Evolutionary conservation across 2,888 invertebrate genomes (phyloP), one percentile per base, ranked within the genome.

Genomic region (Andrena minutula): DNA sequence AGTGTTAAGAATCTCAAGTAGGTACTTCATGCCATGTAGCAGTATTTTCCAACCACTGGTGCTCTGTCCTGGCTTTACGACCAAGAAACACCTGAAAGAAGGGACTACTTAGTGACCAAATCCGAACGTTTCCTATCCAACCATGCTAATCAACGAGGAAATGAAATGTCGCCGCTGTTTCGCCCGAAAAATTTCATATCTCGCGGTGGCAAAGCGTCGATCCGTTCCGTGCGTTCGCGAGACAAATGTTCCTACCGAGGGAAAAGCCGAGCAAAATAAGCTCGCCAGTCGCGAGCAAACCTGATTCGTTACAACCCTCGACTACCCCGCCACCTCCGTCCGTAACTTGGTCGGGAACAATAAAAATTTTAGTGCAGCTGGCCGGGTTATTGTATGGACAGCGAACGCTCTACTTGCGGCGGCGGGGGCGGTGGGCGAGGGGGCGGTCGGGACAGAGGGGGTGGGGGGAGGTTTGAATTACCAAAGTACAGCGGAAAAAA

Each of bases 331-430:
- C 30, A 7, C 35, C 41, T 41, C 41, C 26, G 49, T 66, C 20
- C 10, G 73, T 63, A 83, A 83, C 74, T 71, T 76, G 20, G 74
- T 10, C 61, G 79, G 35, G 30, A 60, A 79, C 69, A 79, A 79
- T 75, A 84, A 75, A 83, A 83, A 75, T 83, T 83, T 77, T 77
- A 83, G 73, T 72, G 47, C 64, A 47, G 77, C 63, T 53, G 70
- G 58, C 66, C 65, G 20, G 63, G 77, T 81, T 83, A 82, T 81
- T 81, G 77, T 77, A 82, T 78, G 82, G 74, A 82, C 77, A 74
- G 68, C 68, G 58, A 68, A 74, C 71, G 63, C 60, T 71, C 75
- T 68, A 69, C 73, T 77, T 79, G 75, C 68, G 32, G 51, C 56
- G 26, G 26, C 10, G 56, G 23, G 0, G 10, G 10, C 10, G 51